Conservation (phyloP, 2,113 vertebrate genomes). For the Menidia beryllina region DNA sequence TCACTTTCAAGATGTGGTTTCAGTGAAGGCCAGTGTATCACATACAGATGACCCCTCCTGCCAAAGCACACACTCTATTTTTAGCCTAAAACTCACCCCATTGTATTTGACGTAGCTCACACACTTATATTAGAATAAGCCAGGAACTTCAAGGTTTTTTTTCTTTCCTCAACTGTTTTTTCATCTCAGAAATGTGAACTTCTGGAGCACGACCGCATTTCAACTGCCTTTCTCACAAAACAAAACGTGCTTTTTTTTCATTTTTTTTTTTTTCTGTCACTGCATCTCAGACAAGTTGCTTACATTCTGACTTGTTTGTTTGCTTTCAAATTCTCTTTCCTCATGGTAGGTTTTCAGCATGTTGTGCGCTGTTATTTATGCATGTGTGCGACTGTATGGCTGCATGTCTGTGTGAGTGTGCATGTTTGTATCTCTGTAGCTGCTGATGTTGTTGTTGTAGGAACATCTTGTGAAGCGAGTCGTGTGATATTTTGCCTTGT, state of each 20-base stretch:
- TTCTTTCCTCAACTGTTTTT: constrained; percentile 51
- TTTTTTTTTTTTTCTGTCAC: constrained; percentile 51
- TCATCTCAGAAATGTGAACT: constrained; percentile 26
- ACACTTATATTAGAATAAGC: constrained; percentile 78
- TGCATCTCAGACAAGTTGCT: constrained; percentile 64
- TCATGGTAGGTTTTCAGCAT: constrained; percentile 66
- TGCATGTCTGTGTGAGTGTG: constrained; percentile 34
- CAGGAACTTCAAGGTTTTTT: constrained; percentile 49
- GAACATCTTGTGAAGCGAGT: constrained; percentile 78
- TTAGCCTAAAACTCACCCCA: constrained; percentile 78
- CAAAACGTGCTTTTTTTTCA: constrained; percentile 44
- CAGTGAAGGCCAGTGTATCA: constrained; percentile 63
- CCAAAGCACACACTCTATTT: constrained; percentile 83
- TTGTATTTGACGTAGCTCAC: constrained; percentile 80
- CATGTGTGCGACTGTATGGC: constrained; percentile 42
- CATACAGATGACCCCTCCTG: constrained; percentile 78
- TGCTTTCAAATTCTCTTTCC: constrained; percentile 71
- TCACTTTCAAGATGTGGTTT: constrained; percentile 57
- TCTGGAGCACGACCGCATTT: constrained; percentile 55
- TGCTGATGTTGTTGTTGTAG: constrained; percentile 73
- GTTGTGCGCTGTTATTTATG: constrained; percentile 61
- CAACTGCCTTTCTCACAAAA: constrained; percentile 56
- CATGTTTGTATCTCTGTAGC: constrained; percentile 62
- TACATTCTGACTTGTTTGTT: constrained; percentile 73
- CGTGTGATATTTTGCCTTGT: constrained; percentile 80